These are phyloP conservation scores for Apamea crenata DNA, from an alignment of 2,888 invertebrate species.

Conservation along the genomic window DNA sequence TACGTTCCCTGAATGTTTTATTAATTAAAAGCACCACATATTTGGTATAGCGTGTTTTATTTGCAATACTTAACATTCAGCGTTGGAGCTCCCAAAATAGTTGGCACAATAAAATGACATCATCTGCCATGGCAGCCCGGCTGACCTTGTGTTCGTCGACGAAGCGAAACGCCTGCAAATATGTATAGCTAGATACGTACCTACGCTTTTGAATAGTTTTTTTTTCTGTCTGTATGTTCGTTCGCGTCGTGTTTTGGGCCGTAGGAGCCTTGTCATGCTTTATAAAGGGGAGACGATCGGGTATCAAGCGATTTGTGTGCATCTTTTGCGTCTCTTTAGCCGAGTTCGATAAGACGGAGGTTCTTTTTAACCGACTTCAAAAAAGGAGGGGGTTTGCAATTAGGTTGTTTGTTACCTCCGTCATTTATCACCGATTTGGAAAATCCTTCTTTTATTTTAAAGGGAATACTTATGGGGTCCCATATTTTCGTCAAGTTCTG, in stretches of 20 bases:
- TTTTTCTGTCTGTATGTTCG: slow-evolving; percentile 17
- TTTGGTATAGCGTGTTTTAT: slow-evolving; percentile 6
- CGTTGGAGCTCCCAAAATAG: slow-evolving; percentile 40
- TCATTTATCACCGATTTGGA: too few species aligned
- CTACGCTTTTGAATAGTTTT: slow-evolving; percentile 31
- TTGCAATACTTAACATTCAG: slow-evolving; percentile 37
- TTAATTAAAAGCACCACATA: slow-evolving; percentile 35
- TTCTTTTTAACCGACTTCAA: background rate
- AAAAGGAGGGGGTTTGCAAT: background rate
- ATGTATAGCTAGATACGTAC: background rate
- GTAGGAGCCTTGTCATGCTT: slow-evolving; percentile 43
- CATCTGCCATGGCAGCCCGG: slow-evolving; percentile 26
- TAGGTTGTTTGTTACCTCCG: background rate
- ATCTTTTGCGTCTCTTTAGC: background rate
- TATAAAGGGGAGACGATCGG: background rate
- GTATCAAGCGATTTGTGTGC: slow-evolving; percentile 2
- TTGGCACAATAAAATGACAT: slow-evolving; percentile 55
- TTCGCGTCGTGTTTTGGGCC: slow-evolving; percentile 20
- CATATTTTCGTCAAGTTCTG: too few species aligned
- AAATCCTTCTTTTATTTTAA: too few species aligned
- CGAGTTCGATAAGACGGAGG: background rate
- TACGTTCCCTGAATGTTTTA: slow-evolving; percentile 10
- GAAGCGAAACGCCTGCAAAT: slow-evolving; percentile 29
- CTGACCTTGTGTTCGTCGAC: slow-evolving; percentile 44
- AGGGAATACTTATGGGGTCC: too few species aligned